phyloP scores from a whole-genome alignment of 2,888 invertebrate species.

The Pterostichus madidus region DNA sequence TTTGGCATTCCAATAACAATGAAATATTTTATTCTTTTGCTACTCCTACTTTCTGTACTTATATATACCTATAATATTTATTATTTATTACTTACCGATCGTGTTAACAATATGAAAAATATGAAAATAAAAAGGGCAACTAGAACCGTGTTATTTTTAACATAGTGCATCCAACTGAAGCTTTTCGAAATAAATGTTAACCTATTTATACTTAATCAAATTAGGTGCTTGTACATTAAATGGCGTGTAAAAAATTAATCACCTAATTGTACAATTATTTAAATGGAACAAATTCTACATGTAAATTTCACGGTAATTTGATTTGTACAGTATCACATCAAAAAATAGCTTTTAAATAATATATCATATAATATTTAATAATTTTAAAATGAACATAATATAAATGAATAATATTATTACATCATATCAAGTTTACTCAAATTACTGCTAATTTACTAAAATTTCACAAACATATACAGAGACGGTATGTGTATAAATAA shows the following conservation, averaged over 20 bases:
- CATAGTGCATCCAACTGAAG: background rate
- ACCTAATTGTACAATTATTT: conserved; percentile 22
- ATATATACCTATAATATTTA: no score
- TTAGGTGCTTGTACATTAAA: conserved; percentile 5
- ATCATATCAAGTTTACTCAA: no score
- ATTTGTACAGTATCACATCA: conserved; percentile 12
- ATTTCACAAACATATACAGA: no score
- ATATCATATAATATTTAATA: background rate
- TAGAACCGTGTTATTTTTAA: background rate
- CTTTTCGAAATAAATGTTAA: conserved; percentile 4
- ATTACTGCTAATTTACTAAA: no score
- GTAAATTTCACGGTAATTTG: conserved; percentile 22
- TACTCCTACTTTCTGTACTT: no score
- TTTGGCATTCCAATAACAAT: no score
- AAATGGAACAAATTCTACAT: conserved; percentile 26
- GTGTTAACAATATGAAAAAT: background rate
- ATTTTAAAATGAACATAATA: no score
- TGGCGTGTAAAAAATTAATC: conserved; percentile 17
- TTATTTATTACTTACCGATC: no score
- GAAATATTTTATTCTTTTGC: no score
- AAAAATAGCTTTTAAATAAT: conserved; percentile 19
- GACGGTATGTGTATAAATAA: no score
- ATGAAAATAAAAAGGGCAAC: background rate
- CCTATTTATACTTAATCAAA: conserved; percentile 13
- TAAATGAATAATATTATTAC: no score